Evolutionary conservation across 2,797 vertebrate species (phyloP), one percentile per base, ranked within the genome.

Genomic region (Sarcophilus harrisii): DNA sequence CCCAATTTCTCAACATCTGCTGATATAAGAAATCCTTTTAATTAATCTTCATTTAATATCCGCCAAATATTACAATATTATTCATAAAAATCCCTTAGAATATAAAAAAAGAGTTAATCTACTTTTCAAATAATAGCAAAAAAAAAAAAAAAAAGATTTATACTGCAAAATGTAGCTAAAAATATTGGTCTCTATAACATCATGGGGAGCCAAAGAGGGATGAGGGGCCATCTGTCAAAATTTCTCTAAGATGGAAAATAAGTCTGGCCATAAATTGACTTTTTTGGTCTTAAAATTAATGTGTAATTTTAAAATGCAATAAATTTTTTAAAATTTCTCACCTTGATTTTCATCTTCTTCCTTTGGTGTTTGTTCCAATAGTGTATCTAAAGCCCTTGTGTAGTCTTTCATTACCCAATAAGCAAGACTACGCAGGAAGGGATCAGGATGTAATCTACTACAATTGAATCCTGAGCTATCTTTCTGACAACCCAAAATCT

Each of bases 351-450:
- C 99, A 81, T 99, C 99, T 2, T 99, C 99, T 24, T 99, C 99
- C 98, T 99, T 99, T 58, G 99, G 99, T 28, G 99, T 99, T 97
- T 99, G 99, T 97, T 99, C 99, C 97, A 99, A 94, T 95, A 99
- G 98, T 0, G 99, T 99, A 96, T 99, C 99, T 97, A 99, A 98
- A 93, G 99, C 99, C 96, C 97, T 99, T 1, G 99, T 99, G 96
- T 99, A 99, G 98, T 99, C 99, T 98, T 99, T 99, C 99, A 99
- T 99, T 97, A 99, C 99, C 99, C 99, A 99, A 98, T 99, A 99
- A 0, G 99, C 99, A 97, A 99, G 99, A 98, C 99, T 99, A 98
- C 99, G 99, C 95, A 99, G 98, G 98, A 99, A 99, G 0, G 99
- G 99, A 98, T 99, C 99, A 8, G 99, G 99, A 97, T 99, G 99